Percentiles rank a stretch among this genome's conserved stretches.
These are phyloP conservation scores for Chesias legatella DNA, from an alignment of 2,888 invertebrate species.

Conservation along the genomic window DNA sequence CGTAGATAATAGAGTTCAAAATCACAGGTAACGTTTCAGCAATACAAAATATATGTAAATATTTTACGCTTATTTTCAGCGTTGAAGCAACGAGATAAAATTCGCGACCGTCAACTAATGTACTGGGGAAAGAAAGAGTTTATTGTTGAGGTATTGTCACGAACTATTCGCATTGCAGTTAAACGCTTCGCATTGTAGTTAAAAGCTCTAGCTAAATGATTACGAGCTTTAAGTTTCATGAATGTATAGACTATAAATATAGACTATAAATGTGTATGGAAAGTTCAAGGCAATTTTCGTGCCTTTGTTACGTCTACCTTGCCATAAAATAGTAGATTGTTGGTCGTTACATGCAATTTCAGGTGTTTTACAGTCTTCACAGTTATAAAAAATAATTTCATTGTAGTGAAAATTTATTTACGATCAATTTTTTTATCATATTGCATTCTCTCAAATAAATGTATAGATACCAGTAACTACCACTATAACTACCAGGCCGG, in stretches of 20 bases:
- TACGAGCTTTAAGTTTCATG: slow-evolving; percentile 42
- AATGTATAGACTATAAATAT: slow-evolving; percentile 33
- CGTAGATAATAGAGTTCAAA: slow-evolving; percentile 43
- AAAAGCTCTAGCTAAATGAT: slow-evolving; percentile 41
- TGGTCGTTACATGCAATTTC: neutral
- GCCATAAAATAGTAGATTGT: neutral
- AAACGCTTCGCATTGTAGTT: slow-evolving; percentile 44
- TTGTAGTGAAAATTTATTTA: no score
- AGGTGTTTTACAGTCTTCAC: no score
- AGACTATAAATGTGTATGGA: slow-evolving; percentile 34
- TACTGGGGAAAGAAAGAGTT: slow-evolving; percentile 50
- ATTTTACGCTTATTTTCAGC: slow-evolving; percentile 58
- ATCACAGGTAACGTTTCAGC: slow-evolving; percentile 37
- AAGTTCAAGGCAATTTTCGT: slow-evolving; percentile 27
- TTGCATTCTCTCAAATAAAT: no score
- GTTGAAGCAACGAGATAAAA: slow-evolving; percentile 61
- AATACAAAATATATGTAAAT: slow-evolving; percentile 54
- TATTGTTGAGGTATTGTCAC: slow-evolving; percentile 55
- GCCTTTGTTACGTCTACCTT: slow-evolving; percentile 1
- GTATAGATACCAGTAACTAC: no score
- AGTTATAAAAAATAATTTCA: no score
- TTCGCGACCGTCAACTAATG: slow-evolving; percentile 61
- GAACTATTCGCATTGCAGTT: slow-evolving; percentile 28
- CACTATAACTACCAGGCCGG: no score
- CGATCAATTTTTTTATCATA: no score